Percentiles rank a stretch among this genome's conserved stretches.
phyloP scores from a whole-genome alignment of 2,797 vertebrate genomes.

The Mus minutoides region DNA sequence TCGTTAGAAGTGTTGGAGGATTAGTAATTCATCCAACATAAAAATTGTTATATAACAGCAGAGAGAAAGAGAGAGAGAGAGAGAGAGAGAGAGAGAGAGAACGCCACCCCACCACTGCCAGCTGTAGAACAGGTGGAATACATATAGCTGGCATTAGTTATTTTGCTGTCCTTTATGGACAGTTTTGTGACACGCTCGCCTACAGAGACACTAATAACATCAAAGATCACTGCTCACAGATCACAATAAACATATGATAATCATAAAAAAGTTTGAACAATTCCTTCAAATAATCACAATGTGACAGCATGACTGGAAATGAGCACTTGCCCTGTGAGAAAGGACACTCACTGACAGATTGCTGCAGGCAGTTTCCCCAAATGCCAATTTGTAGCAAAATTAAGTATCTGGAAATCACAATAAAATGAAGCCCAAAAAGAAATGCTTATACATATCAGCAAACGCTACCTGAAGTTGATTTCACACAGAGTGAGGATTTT shows the following conservation, averaged over 20 bases:
- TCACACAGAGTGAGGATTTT: not conserved
- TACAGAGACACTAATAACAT: not conserved
- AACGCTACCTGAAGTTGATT: constrained; percentile 1
- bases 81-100: not conserved
- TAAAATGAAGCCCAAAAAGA: not conserved
- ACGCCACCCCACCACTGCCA: not conserved
- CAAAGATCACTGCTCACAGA: not conserved
- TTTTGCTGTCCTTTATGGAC: not conserved
- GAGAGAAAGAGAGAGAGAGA: not conserved
- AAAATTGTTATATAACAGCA: not conserved
- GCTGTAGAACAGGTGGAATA: not conserved
- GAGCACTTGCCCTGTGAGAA: not conserved
- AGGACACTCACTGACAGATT: not conserved
- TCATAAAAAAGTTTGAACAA: not conserved
- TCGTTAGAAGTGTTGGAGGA: not conserved
- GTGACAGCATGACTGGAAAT: not conserved
- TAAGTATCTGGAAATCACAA: not conserved
- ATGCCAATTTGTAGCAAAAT: not conserved
- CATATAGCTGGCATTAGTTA: not conserved
- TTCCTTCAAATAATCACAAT: not conserved
- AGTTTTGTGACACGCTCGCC: not conserved
- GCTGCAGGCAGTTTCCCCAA: not conserved
- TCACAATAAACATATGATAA: not conserved
- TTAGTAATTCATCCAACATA: not conserved
- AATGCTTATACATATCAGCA: not conserved